Base-by-base conservation (phyloP, 2,113 vertebrate species). In the Poeciliopsis retropinna region DNA sequence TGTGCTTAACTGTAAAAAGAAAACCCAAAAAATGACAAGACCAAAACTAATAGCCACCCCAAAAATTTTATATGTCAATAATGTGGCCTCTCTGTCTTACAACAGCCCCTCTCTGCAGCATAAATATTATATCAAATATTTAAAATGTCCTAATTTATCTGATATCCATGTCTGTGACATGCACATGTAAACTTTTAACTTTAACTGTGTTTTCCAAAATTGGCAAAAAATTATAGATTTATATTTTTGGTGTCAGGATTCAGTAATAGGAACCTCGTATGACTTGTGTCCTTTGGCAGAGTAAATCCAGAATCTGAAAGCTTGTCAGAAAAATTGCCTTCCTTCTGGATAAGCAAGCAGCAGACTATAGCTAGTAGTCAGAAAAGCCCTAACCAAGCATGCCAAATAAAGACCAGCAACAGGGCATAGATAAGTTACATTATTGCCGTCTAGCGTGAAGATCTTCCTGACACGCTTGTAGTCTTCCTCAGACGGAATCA, bases 401-500 rank as follows among this genome's bases (percentile, higher is more conserved):
- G 39, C 57, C 73, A 54, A 37, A 34, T 47, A 39, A 82, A 90
- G 5, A 47, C 14, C 75, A 81, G 74, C 62, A 39, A 1, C 60
- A 70, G 85, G 65, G 39, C 32, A 80, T 44, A 76, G 28, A 72
- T 29, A 51, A 80, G 91, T 97, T 97, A 97, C 96, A 94, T 95
- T 78, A 60, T 76, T 84, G 76, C 63, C 63, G 61, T 60, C 63
- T 83, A 92, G 22, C 17, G 87, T 91, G 94, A 97, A 96, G 95
- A 97, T 97, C 94, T 94, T 96, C 93, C 93, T 96, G 86, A 97
- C 95, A 22, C 96, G 95, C 77, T 91, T 95, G 91, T 95, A 94
- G 1, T 97, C 95, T 67, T 97, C 96, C 85, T 97, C 96, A 13
- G 91, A 80, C 0, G 96, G 95, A 79, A 89, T 93, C 92, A 95